phyloP scores from a whole-genome alignment of 1,140 invertebrate genomes.

The Ceratosolen fusciceps region DNA sequence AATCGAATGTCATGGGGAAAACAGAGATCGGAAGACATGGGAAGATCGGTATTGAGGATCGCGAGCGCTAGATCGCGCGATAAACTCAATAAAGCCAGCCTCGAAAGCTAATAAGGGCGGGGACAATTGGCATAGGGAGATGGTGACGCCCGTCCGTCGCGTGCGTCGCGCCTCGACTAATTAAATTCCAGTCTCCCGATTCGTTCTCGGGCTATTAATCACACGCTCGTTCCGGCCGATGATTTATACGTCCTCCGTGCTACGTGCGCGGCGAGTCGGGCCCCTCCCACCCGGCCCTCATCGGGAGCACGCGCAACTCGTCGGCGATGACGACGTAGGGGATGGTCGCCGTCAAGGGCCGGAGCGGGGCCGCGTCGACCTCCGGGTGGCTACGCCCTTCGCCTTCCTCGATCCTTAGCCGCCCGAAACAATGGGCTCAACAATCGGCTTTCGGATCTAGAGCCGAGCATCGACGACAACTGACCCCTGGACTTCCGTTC shows the following conservation, averaged over 20 bases:
- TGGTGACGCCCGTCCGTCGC: neutral
- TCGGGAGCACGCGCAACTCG: slow-evolving; percentile 29
- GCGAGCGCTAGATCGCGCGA: too few species aligned
- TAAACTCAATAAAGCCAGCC: too few species aligned
- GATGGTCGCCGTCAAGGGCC: neutral
- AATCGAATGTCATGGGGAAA: too few species aligned
- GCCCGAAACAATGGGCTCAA: neutral
- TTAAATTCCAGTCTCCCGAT: slow-evolving; percentile 32
- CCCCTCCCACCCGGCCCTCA: neutral
- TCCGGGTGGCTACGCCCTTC: too few species aligned
- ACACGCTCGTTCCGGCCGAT: neutral
- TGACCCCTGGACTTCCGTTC: neutral
- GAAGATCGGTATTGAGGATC: too few species aligned
- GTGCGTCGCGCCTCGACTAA: slow-evolving; percentile 12
- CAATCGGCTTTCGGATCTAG: slow-evolving; percentile 1
- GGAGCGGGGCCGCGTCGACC: neutral
- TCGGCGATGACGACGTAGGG: neutral
- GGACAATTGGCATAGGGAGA: too few species aligned
- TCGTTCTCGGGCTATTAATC: slow-evolving; percentile 35
- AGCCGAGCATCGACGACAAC: neutral
- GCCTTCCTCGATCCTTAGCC: too few species aligned
- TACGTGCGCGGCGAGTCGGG: neutral
- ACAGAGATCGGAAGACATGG: too few species aligned
- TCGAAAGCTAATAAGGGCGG: too few species aligned
- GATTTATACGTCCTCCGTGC: slow-evolving; percentile 4